These are phyloP conservation scores for Daubentonia madagascariensis DNA, from an alignment of 2,113 vertebrate genomes.

Conservation along the genomic window DNA sequence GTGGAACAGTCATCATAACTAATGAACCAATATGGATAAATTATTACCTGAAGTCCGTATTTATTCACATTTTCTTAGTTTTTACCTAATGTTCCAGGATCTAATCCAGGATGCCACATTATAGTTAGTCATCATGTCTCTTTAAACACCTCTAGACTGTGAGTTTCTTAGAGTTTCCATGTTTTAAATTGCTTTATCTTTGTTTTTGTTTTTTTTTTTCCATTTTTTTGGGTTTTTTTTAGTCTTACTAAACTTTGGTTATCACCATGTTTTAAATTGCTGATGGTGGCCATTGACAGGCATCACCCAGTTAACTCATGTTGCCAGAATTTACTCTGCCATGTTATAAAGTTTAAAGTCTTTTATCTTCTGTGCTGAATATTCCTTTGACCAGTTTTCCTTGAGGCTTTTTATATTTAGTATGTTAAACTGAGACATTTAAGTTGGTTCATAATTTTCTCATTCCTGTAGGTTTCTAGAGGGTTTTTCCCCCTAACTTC, in stretches of 20 bases:
- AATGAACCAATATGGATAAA: neutral
- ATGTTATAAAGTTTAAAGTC: neutral
- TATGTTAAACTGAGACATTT: neutral
- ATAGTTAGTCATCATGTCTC: neutral
- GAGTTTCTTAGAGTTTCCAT: neutral
- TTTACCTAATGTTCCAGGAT: neutral
- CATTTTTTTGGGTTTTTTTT: no score
- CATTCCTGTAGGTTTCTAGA: neutral
- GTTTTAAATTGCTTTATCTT: neutral
- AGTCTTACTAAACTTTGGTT: no score
- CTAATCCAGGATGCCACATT: neutral
- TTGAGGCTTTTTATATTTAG: neutral
- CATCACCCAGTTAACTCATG: neutral
- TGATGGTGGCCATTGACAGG: neutral
- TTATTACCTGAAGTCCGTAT: neutral
- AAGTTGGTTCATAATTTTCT: neutral
- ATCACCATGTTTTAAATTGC: neutral
- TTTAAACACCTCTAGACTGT: neutral
- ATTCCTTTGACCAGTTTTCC: neutral
- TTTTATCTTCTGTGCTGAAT: neutral
- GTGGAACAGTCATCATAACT: neutral
- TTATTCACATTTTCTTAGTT: neutral
- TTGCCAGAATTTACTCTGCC: neutral
- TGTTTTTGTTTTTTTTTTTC: no score
- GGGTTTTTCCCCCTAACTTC: neutral